Evolutionary conservation across 2,113 vertebrate species (phyloP).

Genomic region (Neodon shergylaensis): DNA sequence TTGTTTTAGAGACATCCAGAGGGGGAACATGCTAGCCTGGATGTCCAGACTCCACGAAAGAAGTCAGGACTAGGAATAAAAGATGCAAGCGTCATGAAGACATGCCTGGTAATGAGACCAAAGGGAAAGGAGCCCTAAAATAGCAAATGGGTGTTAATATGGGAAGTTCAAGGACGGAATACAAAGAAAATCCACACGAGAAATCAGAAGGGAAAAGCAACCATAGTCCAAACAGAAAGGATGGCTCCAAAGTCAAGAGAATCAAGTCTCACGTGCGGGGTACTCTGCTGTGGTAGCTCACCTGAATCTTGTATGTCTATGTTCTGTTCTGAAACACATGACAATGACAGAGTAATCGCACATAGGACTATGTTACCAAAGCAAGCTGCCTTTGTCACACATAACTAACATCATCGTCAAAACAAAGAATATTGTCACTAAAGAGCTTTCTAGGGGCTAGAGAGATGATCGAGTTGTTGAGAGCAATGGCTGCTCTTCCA

Average conservation of each 20-base stretch:
- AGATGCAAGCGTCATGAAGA: not conserved
- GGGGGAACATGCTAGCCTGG: not conserved
- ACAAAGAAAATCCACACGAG: not conserved
- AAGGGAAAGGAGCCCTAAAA: not conserved
- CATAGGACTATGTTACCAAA: not conserved
- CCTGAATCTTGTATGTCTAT: not conserved
- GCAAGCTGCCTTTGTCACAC: not conserved
- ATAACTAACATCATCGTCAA: not conserved
- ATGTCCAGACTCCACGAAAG: not conserved
- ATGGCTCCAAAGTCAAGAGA: conserved; percentile 5
- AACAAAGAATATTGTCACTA: not conserved
- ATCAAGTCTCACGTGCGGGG: not conserved
- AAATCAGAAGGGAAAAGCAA: not conserved
- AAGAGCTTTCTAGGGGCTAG: not conserved
- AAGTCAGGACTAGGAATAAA: not conserved
- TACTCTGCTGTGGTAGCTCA: not conserved
- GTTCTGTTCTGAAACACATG: not conserved
- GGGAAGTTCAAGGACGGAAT: not conserved
- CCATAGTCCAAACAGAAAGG: not conserved
- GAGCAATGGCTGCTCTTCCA: not conserved
- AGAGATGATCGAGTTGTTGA: not conserved
- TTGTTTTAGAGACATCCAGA: not conserved
- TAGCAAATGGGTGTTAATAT: not conserved
- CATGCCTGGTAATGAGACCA: not conserved
- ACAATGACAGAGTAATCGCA: not conserved